These are phyloP conservation scores for Epinotia demarniana DNA, from an alignment of 2,888 invertebrate genomes.

Conservation along the genomic window DNA sequence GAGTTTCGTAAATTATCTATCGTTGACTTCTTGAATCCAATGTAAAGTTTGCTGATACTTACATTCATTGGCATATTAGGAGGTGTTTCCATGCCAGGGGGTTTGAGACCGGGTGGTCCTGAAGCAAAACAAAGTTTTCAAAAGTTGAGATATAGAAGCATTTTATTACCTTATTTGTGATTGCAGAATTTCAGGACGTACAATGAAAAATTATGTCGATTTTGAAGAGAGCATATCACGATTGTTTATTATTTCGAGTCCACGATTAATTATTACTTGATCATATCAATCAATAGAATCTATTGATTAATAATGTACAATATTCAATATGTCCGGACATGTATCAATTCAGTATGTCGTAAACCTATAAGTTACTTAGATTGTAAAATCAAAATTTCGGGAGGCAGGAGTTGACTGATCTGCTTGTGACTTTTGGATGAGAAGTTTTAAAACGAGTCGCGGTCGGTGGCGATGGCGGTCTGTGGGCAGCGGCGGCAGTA, in stretches of 20 bases:
- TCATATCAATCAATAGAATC: no score
- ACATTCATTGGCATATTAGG: conserved; percentile 66
- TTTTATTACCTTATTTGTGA: neutral
- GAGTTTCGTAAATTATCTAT: neutral
- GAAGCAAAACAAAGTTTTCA: conserved; percentile 58
- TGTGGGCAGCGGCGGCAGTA: conserved; percentile 9
- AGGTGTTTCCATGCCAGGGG: conserved; percentile 75
- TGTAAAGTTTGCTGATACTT: conserved; percentile 49
- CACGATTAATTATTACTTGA: no score
- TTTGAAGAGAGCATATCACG: no score
- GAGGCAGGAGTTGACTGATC: neutral
- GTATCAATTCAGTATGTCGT: no score
- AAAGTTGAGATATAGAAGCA: neutral
- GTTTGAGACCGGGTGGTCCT: conserved; percentile 72
- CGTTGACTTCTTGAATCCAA: neutral
- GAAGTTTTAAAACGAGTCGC: neutral
- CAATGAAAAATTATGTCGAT: no score
- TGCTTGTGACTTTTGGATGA: neutral
- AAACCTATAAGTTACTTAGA: no score
- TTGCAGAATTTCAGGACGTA: neutral
- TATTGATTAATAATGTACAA: no score
- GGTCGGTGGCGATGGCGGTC: neutral
- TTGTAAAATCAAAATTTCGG: no score
- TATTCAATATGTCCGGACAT: no score
- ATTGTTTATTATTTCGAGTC: no score